Conservation (phyloP, 2,888 invertebrate genomes). For the Agrenia bidenticulata region DNA sequence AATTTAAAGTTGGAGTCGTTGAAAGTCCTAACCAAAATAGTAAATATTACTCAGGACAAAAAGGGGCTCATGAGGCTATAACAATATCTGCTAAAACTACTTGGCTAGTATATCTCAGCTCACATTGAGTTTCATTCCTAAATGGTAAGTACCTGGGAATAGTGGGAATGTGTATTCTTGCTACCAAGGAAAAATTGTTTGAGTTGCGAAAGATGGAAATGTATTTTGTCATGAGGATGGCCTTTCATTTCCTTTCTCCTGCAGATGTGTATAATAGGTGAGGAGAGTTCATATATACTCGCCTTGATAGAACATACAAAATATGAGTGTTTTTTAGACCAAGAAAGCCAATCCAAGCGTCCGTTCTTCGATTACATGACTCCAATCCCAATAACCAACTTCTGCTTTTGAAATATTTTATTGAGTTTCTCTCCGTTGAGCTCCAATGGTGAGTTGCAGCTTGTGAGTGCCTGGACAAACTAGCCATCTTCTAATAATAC, state of each 20-base stretch:
- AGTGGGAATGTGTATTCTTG: no score
- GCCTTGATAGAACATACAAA: neutral
- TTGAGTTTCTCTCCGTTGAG: conserved; percentile 38
- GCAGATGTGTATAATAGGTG: conserved; percentile 47
- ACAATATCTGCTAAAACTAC: no score
- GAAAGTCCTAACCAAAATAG: no score
- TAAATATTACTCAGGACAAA: no score
- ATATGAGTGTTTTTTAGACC: conserved; percentile 10
- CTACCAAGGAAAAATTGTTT: no score
- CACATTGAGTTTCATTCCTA: no score
- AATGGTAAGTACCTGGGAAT: no score
- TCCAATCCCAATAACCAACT: conserved; percentile 22
- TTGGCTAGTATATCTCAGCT: no score
- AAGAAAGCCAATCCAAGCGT: neutral
- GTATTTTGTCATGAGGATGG: conserved; percentile 27
- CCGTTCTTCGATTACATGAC: conserved; percentile 4
- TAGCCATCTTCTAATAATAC: conserved; percentile 3
- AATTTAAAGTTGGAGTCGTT: no score
- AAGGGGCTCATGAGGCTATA: no score
- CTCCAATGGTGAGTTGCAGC: conserved; percentile 8
- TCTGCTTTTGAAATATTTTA: conserved; percentile 52
- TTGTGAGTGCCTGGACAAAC: conserved; percentile 18
- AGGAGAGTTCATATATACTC: conserved; percentile 1
- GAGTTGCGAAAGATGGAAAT: neutral
- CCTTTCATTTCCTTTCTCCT: conserved; percentile 50